Evolutionary conservation across 2,888 invertebrate genomes (phyloP), one percentile per base, ranked within the genome.

Genomic region (Caenorhabditis zanzibari): DNA sequence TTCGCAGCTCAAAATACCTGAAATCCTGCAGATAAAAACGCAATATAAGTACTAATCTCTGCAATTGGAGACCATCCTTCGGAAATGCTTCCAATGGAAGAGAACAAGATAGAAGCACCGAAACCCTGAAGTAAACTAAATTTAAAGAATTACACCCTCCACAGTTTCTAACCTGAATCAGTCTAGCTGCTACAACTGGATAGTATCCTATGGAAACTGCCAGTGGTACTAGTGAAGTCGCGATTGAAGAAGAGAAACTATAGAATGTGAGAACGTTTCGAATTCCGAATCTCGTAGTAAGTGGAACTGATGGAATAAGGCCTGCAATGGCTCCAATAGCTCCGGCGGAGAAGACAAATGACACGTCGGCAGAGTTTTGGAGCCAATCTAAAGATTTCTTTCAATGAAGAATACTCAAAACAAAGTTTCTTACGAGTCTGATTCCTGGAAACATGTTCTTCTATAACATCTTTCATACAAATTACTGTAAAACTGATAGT

Each of bases 401-500:
- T 0, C 5, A 24, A 26, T 54, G 6, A 6, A 26, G 14, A 16
- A 49, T 49, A 19, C 4, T 28, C 22, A 28, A 56, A 28, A 56
- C 26, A n/a, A 10, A 3, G 22, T 22, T 4, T 44, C 5, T 19
- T 47, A 82, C 82, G 79, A 19, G 83, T 69, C 19, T 73, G 44
- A 71, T 79, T 79, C 19, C 9, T 9, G 1, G 58, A 16, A 22
- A 24, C 26, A 22, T 64, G 41, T 19, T 83, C 71, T 19, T 81
- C 72, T 32, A 82, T 38, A 10, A 86, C 85, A 58, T 86, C 86
- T 6, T 77, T 22, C 87, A 87, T 87, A 68, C 87, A 87, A 56
- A 87, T 87, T 0, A 87, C 85, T 12, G 87, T 85, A 32, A 87
- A 87, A 52, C 77, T 87, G 41, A 87, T 82, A 6, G 69, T 84